Evolutionary conservation across 2,888 invertebrate species (phyloP), one percentile per base, ranked within the genome.

Genomic region (Melanotus villosus): DNA sequence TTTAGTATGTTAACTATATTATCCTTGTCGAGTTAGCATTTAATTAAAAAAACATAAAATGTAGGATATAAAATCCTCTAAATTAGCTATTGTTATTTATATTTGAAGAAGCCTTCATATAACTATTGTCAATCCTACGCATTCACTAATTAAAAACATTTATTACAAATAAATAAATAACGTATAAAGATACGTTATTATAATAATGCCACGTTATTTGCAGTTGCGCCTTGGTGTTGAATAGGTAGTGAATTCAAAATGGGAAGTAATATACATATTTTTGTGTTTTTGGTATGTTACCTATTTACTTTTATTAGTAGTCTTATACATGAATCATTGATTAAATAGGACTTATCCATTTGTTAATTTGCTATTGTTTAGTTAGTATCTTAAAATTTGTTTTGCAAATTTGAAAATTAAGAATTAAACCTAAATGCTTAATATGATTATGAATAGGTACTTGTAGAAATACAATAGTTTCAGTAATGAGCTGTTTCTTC

Each of bases 111-210:
- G 1, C 9, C 10, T 19, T 43, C 43, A 43, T 7, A 3, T 18
- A 9, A 10, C 9, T 19, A 43, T 43, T 43, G 19, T 19, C 1
- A 1, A 19, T 19, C 10, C 19, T 19, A 43, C 43, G 19, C 18
- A 19, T 2, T 6, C 19, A 2, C 14, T 6, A 7, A 38, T 16
- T n/a, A 1, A 5, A 36, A 6, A 19, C n/a, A 10, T 1, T 43
- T 19, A 43, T 19, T 43, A 10, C 9, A 43, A 43, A 43, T 43
- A 43, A 43, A 43, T 19, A 43, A n/a, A n/a, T n/a, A n/a, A n/a
- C n/a, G n/a, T n/a, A 19, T 16, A 43, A 43, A 6, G 9, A 38
- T n/a, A 41, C 3, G 10, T 19, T 19, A 1, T n/a, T 43, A 43
- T 43, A 43, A 16, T 19, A 10, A 43, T 1, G 43, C 2, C 10